Evolutionary conservation across 2,113 vertebrate genomes (phyloP).

Genomic region (Myrmecophaga tridactyla): DNA sequence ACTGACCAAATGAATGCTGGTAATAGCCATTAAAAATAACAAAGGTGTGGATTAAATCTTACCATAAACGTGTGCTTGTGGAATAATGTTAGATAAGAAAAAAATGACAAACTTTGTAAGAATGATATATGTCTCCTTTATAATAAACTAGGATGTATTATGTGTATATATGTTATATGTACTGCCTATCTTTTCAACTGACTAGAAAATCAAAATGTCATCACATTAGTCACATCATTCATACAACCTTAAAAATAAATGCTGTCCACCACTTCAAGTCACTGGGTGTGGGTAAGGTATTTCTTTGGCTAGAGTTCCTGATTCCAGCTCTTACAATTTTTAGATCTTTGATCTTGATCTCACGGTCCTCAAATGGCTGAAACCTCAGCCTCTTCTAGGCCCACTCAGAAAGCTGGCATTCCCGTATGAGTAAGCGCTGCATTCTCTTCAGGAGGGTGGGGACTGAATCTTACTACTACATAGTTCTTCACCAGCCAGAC

Average conservation of each 20-base stretch:
- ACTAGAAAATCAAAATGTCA: not conserved
- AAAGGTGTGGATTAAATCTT: not conserved
- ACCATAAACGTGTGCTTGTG: not conserved
- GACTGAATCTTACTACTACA: not conserved
- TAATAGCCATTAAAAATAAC: constrained; percentile 1
- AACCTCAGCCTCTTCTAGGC: constrained; percentile 1
- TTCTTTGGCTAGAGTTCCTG: not conserved
- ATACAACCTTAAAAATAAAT: constrained; percentile 37
- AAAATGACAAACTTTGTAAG: not conserved
- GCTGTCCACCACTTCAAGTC: not conserved
- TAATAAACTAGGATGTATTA: not conserved
- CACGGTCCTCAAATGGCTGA: constrained; percentile 20
- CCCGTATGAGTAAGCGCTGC: constrained; percentile 9
- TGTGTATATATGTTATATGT: too few species aligned
- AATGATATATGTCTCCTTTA: not conserved
- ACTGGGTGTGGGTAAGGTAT: constrained; percentile 18
- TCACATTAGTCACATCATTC: not conserved
- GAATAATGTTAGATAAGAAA: constrained; percentile 25
- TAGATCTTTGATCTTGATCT: constrained; percentile 56
- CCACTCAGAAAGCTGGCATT: constrained; percentile 52
- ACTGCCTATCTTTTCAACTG: not conserved
- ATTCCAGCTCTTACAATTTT: constrained; percentile 42
- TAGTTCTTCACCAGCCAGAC: not conserved
- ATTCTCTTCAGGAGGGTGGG: constrained; percentile 35
- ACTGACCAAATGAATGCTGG: not conserved